Base-by-base conservation (phyloP, 2,888 invertebrate species). In the Drosophila buzzatii region DNA sequence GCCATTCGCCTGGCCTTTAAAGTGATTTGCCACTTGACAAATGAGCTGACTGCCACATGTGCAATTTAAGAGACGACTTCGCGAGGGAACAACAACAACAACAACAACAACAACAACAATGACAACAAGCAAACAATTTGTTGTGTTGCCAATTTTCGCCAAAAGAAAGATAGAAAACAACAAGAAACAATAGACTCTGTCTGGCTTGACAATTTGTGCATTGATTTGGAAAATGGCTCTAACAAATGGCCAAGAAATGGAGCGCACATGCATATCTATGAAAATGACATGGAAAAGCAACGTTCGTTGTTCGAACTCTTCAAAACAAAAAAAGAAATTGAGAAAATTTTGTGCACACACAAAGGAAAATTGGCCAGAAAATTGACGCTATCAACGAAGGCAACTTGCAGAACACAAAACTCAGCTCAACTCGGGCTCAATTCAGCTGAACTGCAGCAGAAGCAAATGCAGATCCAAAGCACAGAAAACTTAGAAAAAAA, bases 11-110 rank as follows among this genome's bases (percentile, higher is more conserved):
- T 67, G 73, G 77, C 73, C 76, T 76, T 68, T 81, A 76, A 86
- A 74, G 86, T 79, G 87, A 85, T 84, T 89, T 82, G 85, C 82
- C 85, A 85, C 90, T 85, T 89, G 85, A 85, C 85, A 85, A 85
- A 85, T 85, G 85, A 85, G 88, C 81, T 73, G 76, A 56, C 85
- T 85, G 88, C 89, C 85, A 85, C 89, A 85, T 85, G 88, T 89
- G 88, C 82, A 85, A 89, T 87, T 88, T 87, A 81, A 53, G 71
- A 82, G 81, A 82, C 79, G 71, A 84, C 75, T 63, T 60, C 53
- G 52, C 51, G 31, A 44, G 41, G 58, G 67, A 70, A 61, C 73
- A 33, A 37, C 71, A 70, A 60, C 45, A 44, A 52, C 71, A 62
- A 31, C 44, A 53, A 42, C 53, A 62, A 31, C 44, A 53, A 42